Evolutionary conservation across 1,140 invertebrate genomes (phyloP), one percentile per base, ranked within the genome.

Genomic region (Drosophila sp.): DNA sequence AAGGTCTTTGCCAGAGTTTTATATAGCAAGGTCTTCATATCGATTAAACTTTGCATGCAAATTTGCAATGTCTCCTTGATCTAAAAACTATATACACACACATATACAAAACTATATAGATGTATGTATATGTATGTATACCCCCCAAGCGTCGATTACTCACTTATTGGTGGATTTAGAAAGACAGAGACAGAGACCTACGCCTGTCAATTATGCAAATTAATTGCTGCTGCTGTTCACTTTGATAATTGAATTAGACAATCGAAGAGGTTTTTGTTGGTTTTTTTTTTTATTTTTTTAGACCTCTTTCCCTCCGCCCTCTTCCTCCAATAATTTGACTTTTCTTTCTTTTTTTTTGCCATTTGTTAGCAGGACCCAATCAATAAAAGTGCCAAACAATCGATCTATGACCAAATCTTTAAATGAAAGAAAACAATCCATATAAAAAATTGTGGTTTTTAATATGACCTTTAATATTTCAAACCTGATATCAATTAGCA

Each of bases 1-100:
- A 60, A 40, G 73, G 65, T 58, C 23, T 25, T 63, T 50, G 72
- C 66, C 47, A 74, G 67, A 70, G 69, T 68, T 76, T 72, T 63
- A 64, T 50, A 56, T 56, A 62, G 76, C 74, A 90, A 90, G 86
- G 86, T 70, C 83, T 70, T 57, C 35, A 57, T 85, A 90, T 89
- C 86, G 84, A 89, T 89, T 87, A 83, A 87, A 89, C 84, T 89
- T 89, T 89, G 86, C 70, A 78, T 84, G 80, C 77, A 70, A 66
- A 66, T 81, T 85, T 90, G 90, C 84, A 85, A 84, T 87, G 86
- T 90, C 85, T 73, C 69, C 84, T 89, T 90, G 80, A 87, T 84
- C 84, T 63, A 87, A 80, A 90, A 72, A 77, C 64, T 60, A 63
- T 35, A 62, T 66, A 69, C 35, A 40, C 11, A 17, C 4, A 23